Percentiles rank a stretch among this genome's conserved stretches.
These are phyloP conservation scores for Lumbricus terrestris DNA, from an alignment of 2,888 invertebrate species.

Conservation along the genomic window DNA sequence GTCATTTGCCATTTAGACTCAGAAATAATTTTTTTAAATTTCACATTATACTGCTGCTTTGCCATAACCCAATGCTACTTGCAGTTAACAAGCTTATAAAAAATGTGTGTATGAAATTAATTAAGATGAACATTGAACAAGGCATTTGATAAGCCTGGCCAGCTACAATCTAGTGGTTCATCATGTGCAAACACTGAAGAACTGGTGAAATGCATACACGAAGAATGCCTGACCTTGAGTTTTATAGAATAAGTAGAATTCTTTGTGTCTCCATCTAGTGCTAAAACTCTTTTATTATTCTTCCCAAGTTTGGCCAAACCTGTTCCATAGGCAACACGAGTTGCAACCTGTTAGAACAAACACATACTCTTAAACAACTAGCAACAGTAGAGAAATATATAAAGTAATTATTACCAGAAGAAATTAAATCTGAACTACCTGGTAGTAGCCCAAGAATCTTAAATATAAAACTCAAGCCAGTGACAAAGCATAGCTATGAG, in stretches of 20 bases:
- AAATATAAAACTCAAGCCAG: neutral
- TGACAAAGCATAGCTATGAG: neutral
- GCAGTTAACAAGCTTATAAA: neutral
- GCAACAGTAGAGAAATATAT: neutral
- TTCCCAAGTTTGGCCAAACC: constrained; percentile 84
- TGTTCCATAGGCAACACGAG: constrained; percentile 84
- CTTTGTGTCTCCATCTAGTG: constrained; percentile 95
- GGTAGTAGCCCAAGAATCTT: neutral
- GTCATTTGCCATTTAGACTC: too few species aligned
- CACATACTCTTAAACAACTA: neutral
- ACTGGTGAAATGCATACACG: neutral
- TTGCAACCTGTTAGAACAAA: constrained; percentile 47
- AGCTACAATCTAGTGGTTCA: neutral
- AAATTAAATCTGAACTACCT: neutral
- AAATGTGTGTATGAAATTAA: neutral
- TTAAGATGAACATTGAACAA: neutral
- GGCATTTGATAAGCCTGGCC: neutral
- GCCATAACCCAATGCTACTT: too few species aligned
- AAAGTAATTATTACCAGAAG: neutral
- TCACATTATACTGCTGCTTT: too few species aligned
- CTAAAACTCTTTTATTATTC: constrained; percentile 75
- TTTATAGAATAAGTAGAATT: constrained; percentile 97
- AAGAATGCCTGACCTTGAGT: constrained; percentile 65
- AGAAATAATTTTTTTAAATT: too few species aligned
- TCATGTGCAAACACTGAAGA: neutral